Percentiles rank a stretch among this genome's conserved stretches.
Evolutionary conservation across 2,797 vertebrate genomes (phyloP).

Genomic region (Hyperoplus immaculatus): DNA sequence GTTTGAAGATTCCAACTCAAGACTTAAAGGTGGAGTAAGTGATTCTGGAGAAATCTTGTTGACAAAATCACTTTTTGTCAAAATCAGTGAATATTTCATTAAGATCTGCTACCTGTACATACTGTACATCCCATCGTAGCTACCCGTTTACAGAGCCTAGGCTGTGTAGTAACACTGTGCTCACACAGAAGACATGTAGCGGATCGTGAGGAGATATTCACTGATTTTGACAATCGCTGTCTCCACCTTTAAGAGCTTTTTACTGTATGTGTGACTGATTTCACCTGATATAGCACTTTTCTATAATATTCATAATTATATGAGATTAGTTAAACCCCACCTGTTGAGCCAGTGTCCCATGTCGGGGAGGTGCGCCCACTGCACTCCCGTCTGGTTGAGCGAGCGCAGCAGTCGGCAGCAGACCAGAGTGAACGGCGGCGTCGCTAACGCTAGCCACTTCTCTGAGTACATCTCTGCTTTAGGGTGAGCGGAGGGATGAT

Average conservation of each 20-base stretch:
- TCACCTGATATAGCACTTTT: neutral
- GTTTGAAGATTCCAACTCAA: too few relatives aligned
- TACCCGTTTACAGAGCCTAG: too few relatives aligned
- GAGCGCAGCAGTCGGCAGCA: slow-evolving; percentile 94
- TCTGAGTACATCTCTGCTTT: slow-evolving; percentile 71
- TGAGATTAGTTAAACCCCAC: slow-evolving; percentile 79
- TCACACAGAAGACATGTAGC: too few relatives aligned
- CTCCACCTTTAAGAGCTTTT: neutral
- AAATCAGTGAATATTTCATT: too few relatives aligned
- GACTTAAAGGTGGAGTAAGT: too few relatives aligned
- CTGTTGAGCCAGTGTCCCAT: slow-evolving; percentile 96
- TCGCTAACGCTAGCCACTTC: slow-evolving; percentile 90
- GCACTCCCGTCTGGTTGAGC: slow-evolving; percentile 95
- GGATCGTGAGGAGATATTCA: too few relatives aligned
- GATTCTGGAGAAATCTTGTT: too few relatives aligned
- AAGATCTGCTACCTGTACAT: too few relatives aligned
- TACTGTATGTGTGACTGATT: neutral
- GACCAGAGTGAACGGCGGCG: slow-evolving; percentile 89
- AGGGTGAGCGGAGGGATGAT: slow-evolving; percentile 31
- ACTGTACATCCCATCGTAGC: too few relatives aligned
- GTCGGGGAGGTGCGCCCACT: slow-evolving; percentile 95
- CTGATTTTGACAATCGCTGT: too few relatives aligned
- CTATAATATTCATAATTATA: neutral
- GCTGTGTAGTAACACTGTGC: too few relatives aligned
- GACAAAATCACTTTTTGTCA: too few relatives aligned